A percentile compares a stretch with the other conserved stretches of the same genome.
phyloP scores from a whole-genome alignment of 35 echinoderm and acorn worm genomes.

The Ptychodera flava region DNA sequence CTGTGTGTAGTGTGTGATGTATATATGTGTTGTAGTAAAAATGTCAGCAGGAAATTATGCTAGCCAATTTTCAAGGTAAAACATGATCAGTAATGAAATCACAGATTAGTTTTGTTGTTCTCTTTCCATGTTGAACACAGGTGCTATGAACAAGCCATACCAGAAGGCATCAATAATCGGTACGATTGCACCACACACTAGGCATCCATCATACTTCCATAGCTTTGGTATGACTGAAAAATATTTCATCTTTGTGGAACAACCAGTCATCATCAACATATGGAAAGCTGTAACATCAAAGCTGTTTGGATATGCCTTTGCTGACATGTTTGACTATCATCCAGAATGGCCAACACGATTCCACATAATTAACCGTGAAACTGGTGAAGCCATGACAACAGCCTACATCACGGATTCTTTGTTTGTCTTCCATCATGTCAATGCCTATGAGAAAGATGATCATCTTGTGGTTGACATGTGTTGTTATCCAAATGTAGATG shows the following conservation, averaged over 20 bases:
- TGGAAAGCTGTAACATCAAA: not conserved
- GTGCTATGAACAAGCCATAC: not conserved
- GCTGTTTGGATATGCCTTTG: not conserved
- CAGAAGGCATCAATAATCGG: not conserved
- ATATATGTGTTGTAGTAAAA: too few relatives aligned
- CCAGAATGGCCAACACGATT: not conserved
- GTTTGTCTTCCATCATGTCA: not conserved
- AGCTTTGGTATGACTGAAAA: not conserved
- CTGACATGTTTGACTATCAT: not conserved
- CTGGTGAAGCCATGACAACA: not conserved
- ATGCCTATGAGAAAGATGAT: not conserved
- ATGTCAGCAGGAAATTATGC: too few relatives aligned
- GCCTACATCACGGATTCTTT: not conserved
- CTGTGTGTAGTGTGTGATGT: too few relatives aligned
- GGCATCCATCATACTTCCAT: not conserved
- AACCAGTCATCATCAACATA: not conserved
- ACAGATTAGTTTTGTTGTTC: too few relatives aligned
- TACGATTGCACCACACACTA: not conserved
- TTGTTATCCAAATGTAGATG: conserved; percentile 6
- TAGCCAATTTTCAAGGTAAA: too few relatives aligned
- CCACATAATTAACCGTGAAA: not conserved
- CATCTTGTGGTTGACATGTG: not conserved
- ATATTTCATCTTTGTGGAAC: not conserved
- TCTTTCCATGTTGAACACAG: too few relatives aligned
- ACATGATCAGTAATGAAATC: too few relatives aligned